A percentile compares a stretch with the other conserved stretches of the same genome.
These are phyloP conservation scores for Perodicticus potto DNA, from an alignment of 2,797 vertebrate genomes.

Conservation along the genomic window DNA sequence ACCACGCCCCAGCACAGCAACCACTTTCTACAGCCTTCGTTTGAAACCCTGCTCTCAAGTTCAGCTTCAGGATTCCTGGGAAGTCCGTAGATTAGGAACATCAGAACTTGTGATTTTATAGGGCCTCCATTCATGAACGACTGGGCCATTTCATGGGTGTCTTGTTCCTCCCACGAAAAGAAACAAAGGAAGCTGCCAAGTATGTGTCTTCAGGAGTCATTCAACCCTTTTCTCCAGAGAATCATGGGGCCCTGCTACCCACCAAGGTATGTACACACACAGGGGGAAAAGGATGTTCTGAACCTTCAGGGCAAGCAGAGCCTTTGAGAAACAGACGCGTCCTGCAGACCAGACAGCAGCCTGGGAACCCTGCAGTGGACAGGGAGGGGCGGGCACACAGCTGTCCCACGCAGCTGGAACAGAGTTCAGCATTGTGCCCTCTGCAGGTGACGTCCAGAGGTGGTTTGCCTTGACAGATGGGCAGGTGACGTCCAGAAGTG, in stretches of 20 bases:
- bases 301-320: slow-evolving; percentile 48
- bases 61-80: background rate
- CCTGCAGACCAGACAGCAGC: slow-evolving; percentile 50
- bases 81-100: accelerated
- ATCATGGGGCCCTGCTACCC: accelerated
- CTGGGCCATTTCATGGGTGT: background rate
- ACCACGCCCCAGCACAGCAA: background rate
- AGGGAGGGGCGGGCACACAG: accelerated
- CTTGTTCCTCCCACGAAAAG: slow-evolving; percentile 24
- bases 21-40: background rate
- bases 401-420: accelerated
- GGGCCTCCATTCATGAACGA: background rate
- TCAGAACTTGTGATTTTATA: accelerated
- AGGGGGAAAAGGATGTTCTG: slow-evolving; percentile 41
- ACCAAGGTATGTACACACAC: accelerated
- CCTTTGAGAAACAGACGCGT: slow-evolving; percentile 33
- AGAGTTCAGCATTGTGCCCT: accelerated
- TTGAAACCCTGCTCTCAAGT: background rate
- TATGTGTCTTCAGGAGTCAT: slow-evolving; percentile 1
- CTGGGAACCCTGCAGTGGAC: background rate
- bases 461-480: too few relatives aligned
- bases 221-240: background rate
- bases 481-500: background rate
- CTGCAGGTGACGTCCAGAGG: accelerated
- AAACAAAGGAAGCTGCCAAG: slow-evolving; percentile 43